phyloP scores from a whole-genome alignment of 1,140 invertebrate species.

The Megathymus violae region DNA sequence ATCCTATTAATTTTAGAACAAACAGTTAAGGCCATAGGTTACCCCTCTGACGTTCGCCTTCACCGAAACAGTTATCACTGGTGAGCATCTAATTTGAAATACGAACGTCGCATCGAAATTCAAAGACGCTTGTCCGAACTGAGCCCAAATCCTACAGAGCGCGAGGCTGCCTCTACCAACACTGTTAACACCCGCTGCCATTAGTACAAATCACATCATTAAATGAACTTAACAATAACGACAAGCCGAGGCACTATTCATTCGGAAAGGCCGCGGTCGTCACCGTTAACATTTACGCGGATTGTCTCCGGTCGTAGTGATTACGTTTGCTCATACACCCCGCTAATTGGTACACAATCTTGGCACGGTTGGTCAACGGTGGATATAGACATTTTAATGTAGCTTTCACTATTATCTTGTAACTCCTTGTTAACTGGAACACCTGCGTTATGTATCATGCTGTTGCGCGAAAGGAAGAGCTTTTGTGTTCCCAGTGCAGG shows the following conservation, averaged over 20 bases:
- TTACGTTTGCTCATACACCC: constrained; percentile 27
- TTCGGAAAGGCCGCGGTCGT: constrained; percentile 8
- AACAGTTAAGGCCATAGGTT: too few species aligned
- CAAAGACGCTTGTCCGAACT: too few species aligned
- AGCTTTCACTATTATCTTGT: constrained; percentile 35
- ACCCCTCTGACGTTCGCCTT: too few species aligned
- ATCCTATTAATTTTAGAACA: too few species aligned
- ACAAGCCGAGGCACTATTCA: neutral
- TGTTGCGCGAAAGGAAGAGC: constrained; percentile 32
- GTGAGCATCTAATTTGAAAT: too few species aligned
- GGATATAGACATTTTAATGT: constrained; percentile 33
- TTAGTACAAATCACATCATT: too few species aligned
- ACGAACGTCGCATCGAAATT: too few species aligned
- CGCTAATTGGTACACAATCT: constrained; percentile 25
- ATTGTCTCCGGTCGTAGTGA: constrained; percentile 27
- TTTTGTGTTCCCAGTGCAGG: constrained; percentile 7
- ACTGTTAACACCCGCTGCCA: too few species aligned
- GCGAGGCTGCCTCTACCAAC: too few species aligned
- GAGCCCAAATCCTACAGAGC: too few species aligned
- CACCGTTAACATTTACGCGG: constrained; percentile 18
- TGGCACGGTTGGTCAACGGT: constrained; percentile 25
- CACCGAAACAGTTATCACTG: too few species aligned
- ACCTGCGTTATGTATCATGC: constrained; percentile 29
- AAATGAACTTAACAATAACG: too few species aligned
- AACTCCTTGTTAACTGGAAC: constrained; percentile 24